Evolutionary conservation across 37 sponge, comb jelly and placozoan genomes (phyloP).

Genomic region (Petrosia ficiformis): DNA sequence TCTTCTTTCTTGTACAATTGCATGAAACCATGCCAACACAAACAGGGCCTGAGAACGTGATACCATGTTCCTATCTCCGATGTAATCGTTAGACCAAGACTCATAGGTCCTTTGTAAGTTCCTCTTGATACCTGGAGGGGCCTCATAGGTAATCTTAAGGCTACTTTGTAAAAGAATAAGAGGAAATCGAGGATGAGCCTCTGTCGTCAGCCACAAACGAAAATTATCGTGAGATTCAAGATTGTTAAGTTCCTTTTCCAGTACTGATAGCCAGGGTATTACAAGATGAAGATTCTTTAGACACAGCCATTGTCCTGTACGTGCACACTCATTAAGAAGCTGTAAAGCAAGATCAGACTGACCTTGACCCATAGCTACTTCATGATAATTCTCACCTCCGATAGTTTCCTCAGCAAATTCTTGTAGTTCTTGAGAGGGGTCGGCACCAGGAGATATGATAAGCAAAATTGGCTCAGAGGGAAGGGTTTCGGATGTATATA

Average conservation of each 20-base stretch:
- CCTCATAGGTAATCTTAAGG: slow-evolving; percentile 86
- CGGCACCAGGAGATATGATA: slow-evolving; percentile 94
- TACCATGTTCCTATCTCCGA: slow-evolving; percentile 54
- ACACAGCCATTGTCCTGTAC: slow-evolving; percentile 92
- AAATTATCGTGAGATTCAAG: slow-evolving; percentile 78
- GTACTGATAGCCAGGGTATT: slow-evolving; percentile 79
- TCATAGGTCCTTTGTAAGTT: slow-evolving; percentile 92
- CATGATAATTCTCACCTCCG: slow-evolving; percentile 81
- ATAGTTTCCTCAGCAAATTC: slow-evolving; percentile 81
- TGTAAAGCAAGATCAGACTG: slow-evolving; percentile 82
- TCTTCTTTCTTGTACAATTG: slow-evolving; percentile 94
- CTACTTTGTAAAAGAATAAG: slow-evolving; percentile 84
- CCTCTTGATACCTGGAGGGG: slow-evolving; percentile 92
- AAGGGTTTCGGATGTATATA: slow-evolving; percentile 70
- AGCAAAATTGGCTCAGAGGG: slow-evolving; percentile 79
- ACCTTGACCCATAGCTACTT: slow-evolving; percentile 99
- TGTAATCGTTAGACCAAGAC: slow-evolving; percentile 83
- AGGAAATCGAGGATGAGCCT: slow-evolving; percentile 89
- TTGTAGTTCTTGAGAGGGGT: slow-evolving; percentile 96
- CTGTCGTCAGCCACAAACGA: slow-evolving; percentile 94
- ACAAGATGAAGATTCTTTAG: slow-evolving; percentile 97
- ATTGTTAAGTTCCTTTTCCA: slow-evolving; percentile 92
- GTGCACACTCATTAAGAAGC: slow-evolving; percentile 78
- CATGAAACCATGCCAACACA: slow-evolving; percentile 97
- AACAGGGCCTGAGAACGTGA: slow-evolving; percentile 82